Evolutionary conservation across 2,888 invertebrate genomes (phyloP).

Genomic region (Selenia dentaria): DNA sequence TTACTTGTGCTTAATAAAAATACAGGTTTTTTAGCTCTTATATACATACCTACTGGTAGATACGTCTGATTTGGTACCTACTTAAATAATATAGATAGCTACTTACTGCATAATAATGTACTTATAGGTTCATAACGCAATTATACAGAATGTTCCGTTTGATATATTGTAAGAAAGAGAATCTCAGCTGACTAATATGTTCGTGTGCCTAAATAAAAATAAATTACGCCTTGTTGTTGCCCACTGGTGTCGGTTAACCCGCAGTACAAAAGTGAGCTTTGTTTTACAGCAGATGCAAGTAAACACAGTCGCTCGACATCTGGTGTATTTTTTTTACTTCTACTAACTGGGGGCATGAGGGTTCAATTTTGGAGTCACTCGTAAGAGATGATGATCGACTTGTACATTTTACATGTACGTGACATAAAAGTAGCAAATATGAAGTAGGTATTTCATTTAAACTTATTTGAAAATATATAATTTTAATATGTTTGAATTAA

Average conservation of each 20-base stretch:
- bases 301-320: constrained; percentile 75
- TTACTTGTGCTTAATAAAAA: too few relatives aligned
- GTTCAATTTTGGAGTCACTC: constrained; percentile 41
- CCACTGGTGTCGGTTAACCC: constrained; percentile 52
- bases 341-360: constrained; percentile 42
- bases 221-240: constrained; percentile 30
- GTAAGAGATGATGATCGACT: constrained; percentile 4
- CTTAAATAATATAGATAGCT: too few relatives aligned
- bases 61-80: too few relatives aligned
- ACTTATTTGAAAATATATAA: too few relatives aligned
- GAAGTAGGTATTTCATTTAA: too few relatives aligned
- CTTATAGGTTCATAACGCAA: too few relatives aligned
- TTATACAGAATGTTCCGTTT: background rate
- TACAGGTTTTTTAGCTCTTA: too few relatives aligned
- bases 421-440: too few relatives aligned
- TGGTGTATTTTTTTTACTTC: constrained; percentile 76
- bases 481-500: too few relatives aligned
- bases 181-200: constrained; percentile 11
- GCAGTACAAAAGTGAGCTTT: constrained; percentile 67
- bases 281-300: constrained; percentile 78
- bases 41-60: too few relatives aligned
- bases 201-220: constrained; percentile 28
- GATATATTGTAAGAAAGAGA: constrained; percentile 2
- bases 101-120: too few relatives aligned
- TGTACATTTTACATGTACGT: background rate